Conservation (phyloP, 2,888 invertebrate genomes). For the Drosophila algonquin region DNA sequence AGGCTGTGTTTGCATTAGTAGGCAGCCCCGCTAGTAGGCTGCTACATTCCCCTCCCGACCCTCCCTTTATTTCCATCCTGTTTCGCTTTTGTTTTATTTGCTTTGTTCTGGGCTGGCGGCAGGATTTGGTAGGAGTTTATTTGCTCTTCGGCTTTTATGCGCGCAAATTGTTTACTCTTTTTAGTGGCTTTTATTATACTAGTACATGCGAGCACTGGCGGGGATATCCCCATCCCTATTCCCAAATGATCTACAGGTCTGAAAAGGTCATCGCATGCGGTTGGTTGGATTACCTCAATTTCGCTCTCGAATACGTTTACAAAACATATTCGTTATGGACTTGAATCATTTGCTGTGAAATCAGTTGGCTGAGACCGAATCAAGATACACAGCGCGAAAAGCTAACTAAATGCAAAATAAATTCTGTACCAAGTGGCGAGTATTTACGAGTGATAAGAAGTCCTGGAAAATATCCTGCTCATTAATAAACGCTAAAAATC, state of each 20-base stretch:
- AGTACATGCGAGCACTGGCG: slow-evolving; percentile 20
- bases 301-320: neutral
- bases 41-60: slow-evolving; percentile 10
- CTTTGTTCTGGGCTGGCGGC: slow-evolving; percentile 60
- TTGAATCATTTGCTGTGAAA: neutral
- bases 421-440: no score
- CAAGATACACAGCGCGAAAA: no score
- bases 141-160: slow-evolving; percentile 65
- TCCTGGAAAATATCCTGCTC: no score
- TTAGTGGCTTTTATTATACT: slow-evolving; percentile 72
- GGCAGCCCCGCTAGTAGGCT: slow-evolving; percentile 14
- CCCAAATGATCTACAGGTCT: slow-evolving; percentile 26
- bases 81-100: slow-evolving; percentile 74
- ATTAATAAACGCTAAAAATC: no score
- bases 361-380: neutral
- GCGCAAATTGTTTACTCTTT: slow-evolving; percentile 75
- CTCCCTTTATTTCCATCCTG: slow-evolving; percentile 22
- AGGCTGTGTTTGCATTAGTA: slow-evolving; percentile 63
- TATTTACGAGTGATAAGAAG: no score
- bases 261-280: neutral
- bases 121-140: slow-evolving; percentile 54
- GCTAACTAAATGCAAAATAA: no score
- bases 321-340: neutral
- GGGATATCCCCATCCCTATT: neutral
- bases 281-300: neutral